Base-by-base conservation (phyloP, 2,888 invertebrate species). In the Idaea biselata region DNA sequence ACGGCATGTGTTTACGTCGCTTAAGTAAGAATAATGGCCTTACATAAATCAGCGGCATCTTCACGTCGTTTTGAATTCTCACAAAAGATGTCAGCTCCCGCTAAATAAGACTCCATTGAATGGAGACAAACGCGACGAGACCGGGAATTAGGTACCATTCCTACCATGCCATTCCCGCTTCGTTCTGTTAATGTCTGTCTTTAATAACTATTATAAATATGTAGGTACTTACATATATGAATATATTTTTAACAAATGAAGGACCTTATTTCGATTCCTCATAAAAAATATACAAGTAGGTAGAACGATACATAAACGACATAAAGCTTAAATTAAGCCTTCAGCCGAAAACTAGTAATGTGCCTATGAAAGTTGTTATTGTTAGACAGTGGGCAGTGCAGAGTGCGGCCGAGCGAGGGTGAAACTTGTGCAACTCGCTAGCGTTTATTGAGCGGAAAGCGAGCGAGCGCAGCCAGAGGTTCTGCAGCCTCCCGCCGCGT, bases 1-100 rank as follows among this genome's bases (percentile, higher is more conserved):
- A 79, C 78, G 81, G 87, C 87, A 87, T 87, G 86, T 88, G 88
- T 88, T 87, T 84, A 83, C 83, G 83, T 86, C 86, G 78, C 78
- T 72, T 88, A 87, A 88, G 87, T 83, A 86, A 88, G 89, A 89
- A 82, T 87, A 87, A 89, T 88, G 84, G 79, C 68, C 68, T 71
- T 68, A 80, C 82, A 87, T 89, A 88, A 87, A 88, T 89, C 88
- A 86, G 86, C 76, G 80, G 80, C 83, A 82, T 88, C 86, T 84
- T 84, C 83, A 79, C 81, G 81, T 83, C 84, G 82, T 85, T 87
- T 84, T 86, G 84, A 87, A 86, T 85, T 81, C 83, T 79, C 81
- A 82, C 82, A 82, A 83, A 83, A 80, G 79, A 80, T 79, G 82
- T 82, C 83, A 81, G 76, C 76, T 75, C 75, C 71, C 73, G 72